These are phyloP conservation scores for Polydrusus pterygomalis DNA, from an alignment of 2,888 invertebrate species.

Conservation along the genomic window DNA sequence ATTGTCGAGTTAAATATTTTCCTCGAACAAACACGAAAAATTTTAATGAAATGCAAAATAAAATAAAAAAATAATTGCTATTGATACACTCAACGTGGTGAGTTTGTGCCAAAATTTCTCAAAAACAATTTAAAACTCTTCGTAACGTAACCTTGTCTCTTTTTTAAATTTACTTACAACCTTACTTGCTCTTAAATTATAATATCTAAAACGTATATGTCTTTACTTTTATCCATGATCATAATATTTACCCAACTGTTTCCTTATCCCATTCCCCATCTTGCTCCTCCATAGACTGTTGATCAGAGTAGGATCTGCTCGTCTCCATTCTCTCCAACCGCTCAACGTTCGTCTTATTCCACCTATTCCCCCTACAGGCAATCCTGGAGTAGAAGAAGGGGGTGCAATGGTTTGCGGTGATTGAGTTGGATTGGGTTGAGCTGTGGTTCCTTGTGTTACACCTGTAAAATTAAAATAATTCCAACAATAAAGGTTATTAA, in stretches of 20 bases:
- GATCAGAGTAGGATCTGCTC: constrained; percentile 83
- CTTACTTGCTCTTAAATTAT: too few relatives aligned
- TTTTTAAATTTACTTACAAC: too few relatives aligned
- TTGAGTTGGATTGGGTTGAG: constrained; percentile 71
- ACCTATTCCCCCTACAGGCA: constrained; percentile 75
- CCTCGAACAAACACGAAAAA: too few relatives aligned
- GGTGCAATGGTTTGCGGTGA: constrained; percentile 72
- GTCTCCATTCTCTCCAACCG: constrained; percentile 83
- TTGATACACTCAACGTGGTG: too few relatives aligned
- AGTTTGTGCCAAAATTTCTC: too few relatives aligned
- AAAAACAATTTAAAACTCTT: too few relatives aligned
- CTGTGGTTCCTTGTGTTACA: constrained; percentile 76
- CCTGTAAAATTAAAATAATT: constrained; percentile 34
- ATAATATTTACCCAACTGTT: constrained; percentile 76
- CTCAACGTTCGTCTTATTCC: constrained; percentile 75
- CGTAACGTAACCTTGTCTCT: too few relatives aligned
- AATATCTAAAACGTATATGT: too few relatives aligned
- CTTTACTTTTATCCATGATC: not conserved
- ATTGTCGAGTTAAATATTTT: too few relatives aligned
- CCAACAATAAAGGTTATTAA: too few relatives aligned
- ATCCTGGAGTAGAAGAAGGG: constrained; percentile 73
- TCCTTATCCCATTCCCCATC: constrained; percentile 82
- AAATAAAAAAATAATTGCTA: too few relatives aligned
- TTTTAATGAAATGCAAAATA: too few relatives aligned
- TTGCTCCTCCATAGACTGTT: constrained; percentile 84